Evolutionary conservation across 2,113 vertebrate genomes (phyloP).

Genomic region (Podarcis cretensis): DNA sequence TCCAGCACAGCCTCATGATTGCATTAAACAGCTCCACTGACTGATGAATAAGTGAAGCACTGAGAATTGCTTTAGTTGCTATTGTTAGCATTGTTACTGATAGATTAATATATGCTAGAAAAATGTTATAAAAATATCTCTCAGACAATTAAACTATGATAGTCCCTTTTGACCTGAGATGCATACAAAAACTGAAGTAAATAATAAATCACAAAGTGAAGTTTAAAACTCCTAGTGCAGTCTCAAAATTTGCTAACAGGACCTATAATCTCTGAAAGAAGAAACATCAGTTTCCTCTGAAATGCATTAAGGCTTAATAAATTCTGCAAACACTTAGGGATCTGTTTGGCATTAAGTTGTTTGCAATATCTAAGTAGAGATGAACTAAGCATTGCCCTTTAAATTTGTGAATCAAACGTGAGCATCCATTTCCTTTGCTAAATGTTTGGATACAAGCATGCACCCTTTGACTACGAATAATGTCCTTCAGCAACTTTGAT

Average conservation of each 20-base stretch:
- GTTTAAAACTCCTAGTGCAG: not conserved
- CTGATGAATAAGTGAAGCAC: slow-evolving; percentile 62
- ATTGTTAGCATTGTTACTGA: not conserved
- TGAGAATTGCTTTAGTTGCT: not conserved
- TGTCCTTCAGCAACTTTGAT: slow-evolving; percentile 26
- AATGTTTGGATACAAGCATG: slow-evolving; percentile 10
- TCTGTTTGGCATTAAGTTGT: slow-evolving; percentile 12
- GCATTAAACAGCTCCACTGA: slow-evolving; percentile 61
- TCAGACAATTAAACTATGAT: not conserved
- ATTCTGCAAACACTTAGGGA: slow-evolving; percentile 24
- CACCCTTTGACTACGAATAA: slow-evolving; percentile 15
- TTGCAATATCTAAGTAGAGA: slow-evolving; percentile 23
- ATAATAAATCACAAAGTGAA: slow-evolving; percentile 8
- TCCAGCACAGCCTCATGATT: slow-evolving; percentile 54
- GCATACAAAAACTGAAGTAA: not conserved
- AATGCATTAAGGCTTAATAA: slow-evolving; percentile 22
- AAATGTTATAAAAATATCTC: not conserved
- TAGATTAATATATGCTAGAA: not conserved
- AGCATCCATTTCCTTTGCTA: slow-evolving; percentile 32
- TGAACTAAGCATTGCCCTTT: slow-evolving; percentile 26
- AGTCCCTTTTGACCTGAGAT: not conserved
- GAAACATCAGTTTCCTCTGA: slow-evolving; percentile 4
- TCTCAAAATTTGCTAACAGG: not conserved
- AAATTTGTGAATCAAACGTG: slow-evolving; percentile 22
- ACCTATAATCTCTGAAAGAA: slow-evolving; percentile 6